Conservation (phyloP, 2,888 invertebrate species). For the Lingula anatina region DNA sequence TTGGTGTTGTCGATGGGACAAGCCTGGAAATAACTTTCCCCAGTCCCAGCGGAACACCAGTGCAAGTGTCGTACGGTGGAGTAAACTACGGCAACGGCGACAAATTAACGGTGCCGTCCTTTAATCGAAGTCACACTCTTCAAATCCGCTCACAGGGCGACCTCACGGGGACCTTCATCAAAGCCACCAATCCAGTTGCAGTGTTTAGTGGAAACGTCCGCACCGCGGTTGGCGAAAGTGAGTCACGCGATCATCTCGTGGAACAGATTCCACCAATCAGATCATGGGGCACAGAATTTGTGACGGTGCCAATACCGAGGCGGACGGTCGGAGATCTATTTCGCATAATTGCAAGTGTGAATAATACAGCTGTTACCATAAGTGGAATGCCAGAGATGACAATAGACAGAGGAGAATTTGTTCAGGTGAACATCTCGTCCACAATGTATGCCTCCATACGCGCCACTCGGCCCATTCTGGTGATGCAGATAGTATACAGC, state of each 20-base stretch:
- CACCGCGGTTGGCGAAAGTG: slow-evolving; percentile 10
- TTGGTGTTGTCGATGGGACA: neutral
- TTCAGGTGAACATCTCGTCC: too few relatives aligned
- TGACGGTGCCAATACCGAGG: slow-evolving; percentile 14
- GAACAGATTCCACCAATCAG: slow-evolving; percentile 15
- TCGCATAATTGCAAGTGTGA: slow-evolving; percentile 3
- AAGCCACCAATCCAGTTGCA: slow-evolving; percentile 10
- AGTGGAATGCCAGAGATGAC: too few relatives aligned
- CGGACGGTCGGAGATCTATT: slow-evolving; percentile 14
- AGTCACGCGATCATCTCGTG: slow-evolving; percentile 19
- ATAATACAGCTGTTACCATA: too few relatives aligned
- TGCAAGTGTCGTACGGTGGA: neutral
- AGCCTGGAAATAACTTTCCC: neutral
- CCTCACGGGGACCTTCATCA: slow-evolving; percentile 15
- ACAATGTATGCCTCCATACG: neutral
- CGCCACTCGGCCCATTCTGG: slow-evolving; percentile 16
- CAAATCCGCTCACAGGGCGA: slow-evolving; percentile 8
- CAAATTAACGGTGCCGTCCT: neutral
- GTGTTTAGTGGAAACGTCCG: slow-evolving; percentile 16
- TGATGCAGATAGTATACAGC: slow-evolving; percentile 21
- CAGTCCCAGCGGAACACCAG: neutral
- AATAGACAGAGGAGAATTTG: too few relatives aligned
- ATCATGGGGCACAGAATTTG: slow-evolving; percentile 16
- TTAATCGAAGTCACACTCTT: slow-evolving; percentile 4
- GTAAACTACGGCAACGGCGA: neutral